Evolutionary conservation across 2,797 vertebrate species (phyloP).

Genomic region (Decapterus maruadsi): DNA sequence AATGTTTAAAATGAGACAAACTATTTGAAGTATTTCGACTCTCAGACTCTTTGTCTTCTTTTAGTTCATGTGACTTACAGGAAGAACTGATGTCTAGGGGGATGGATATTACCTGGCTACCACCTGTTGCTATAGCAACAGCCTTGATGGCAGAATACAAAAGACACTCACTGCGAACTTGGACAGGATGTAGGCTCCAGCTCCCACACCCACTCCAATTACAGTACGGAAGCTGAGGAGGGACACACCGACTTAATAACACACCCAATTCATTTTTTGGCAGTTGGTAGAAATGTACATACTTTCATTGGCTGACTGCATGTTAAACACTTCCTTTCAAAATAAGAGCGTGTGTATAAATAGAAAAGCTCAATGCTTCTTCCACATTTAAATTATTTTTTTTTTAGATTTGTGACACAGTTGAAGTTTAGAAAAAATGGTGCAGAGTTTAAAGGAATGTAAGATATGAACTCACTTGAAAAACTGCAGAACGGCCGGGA

Average conservation of each 20-base stretch:
- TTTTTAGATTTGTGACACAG: no score
- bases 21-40: no score
- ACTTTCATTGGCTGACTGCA: not conserved
- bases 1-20: no score
- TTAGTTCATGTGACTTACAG: no score
- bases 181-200: constrained; percentile 90
- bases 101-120: not conserved
- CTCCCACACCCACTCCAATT: constrained; percentile 93
- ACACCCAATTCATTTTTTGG: no score
- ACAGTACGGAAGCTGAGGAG: constrained; percentile 89
- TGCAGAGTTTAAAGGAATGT: not conserved
- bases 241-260: not conserved
- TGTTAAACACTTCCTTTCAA: no score
- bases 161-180: constrained; percentile 89
- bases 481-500: constrained; percentile 91
- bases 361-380: no score
- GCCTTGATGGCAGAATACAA: not conserved
- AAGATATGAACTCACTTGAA: constrained; percentile 89
- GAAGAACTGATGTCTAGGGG: not conserved
- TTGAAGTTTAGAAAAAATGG: not conserved
- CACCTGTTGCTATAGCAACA: not conserved
- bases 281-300: no score
- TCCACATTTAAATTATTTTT: no score
- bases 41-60: no score
- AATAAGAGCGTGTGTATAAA: no score